phyloP scores from a whole-genome alignment of 2,113 vertebrate genomes.

The Anguilla rostrata region DNA sequence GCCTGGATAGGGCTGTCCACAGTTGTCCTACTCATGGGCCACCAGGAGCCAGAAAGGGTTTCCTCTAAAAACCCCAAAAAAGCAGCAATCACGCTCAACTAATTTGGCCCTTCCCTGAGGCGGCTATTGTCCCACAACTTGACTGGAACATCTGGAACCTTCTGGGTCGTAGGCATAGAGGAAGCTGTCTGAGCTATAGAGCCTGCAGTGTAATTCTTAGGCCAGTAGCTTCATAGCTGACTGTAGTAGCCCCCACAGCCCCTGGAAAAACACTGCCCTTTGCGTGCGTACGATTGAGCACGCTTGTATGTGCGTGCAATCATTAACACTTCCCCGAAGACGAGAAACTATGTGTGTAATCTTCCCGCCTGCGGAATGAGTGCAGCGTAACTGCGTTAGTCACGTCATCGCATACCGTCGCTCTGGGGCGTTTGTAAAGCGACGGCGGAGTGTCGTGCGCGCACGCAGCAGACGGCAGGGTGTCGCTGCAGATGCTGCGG shows the following conservation, averaged over 20 bases:
- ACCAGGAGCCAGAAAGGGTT: neutral
- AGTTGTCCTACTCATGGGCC: neutral
- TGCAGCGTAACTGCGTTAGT: no score
- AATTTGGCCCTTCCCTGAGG: neutral
- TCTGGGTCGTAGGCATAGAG: neutral
- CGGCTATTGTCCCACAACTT: neutral
- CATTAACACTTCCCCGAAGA: no score
- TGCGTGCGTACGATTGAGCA: neutral
- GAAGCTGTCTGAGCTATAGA: conserved; percentile 23
- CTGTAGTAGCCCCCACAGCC: conserved; percentile 22
- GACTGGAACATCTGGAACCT: neutral
- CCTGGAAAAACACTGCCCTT: no score
- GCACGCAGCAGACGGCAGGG: no score
- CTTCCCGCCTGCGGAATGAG: no score
- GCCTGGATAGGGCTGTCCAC: neutral
- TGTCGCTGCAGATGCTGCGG: no score
- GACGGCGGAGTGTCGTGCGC: no score
- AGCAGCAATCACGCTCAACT: neutral
- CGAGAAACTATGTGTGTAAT: neutral
- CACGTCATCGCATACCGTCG: no score
- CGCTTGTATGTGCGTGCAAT: neutral
- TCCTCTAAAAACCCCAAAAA: neutral
- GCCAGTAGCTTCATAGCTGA: conserved; percentile 38
- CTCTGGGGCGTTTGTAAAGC: no score
- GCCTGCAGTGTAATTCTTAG: conserved; percentile 23